These are phyloP conservation scores for Candoia aspera DNA, from an alignment of 2,113 vertebrate genomes.

Conservation along the genomic window DNA sequence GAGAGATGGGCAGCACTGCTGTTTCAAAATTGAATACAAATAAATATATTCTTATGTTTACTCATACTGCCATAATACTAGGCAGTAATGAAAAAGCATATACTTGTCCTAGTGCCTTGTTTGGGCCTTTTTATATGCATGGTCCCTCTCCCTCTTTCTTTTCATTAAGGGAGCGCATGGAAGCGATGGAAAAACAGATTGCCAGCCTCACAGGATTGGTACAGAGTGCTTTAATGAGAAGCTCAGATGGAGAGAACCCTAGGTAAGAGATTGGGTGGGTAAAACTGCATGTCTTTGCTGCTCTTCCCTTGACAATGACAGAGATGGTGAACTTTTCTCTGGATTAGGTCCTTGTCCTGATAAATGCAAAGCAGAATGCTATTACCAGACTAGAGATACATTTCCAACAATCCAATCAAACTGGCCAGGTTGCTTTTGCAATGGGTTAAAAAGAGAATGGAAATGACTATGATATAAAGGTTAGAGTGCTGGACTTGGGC, in stretches of 20 bases:
- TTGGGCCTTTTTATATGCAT: accelerated
- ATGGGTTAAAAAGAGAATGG: background rate
- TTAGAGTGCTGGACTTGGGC: background rate
- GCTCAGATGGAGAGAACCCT: conserved; percentile 88
- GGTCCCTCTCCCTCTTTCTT: background rate
- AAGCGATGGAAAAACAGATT: conserved; percentile 99
- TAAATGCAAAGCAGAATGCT: background rate
- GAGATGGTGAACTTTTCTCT: background rate
- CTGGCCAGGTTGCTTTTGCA: background rate
- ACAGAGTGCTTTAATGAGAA: conserved; percentile 92
- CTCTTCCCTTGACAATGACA: background rate
- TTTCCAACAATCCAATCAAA: background rate
- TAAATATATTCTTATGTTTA: background rate
- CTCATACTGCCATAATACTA: background rate
- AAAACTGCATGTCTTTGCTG: background rate
- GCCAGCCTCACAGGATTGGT: conserved; percentile 96
- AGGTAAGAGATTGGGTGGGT: conserved; percentile 76
- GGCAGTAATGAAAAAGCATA: background rate
- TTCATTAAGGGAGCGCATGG: conserved; percentile 89
- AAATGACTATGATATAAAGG: background rate
- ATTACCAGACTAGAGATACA: background rate
- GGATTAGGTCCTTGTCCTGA: background rate
- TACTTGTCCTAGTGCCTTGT: accelerated
- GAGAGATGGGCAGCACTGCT: background rate
- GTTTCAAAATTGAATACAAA: background rate